These are phyloP conservation scores for Sminthurides aquaticus DNA, from an alignment of 2,888 invertebrate species.

Conservation along the genomic window DNA sequence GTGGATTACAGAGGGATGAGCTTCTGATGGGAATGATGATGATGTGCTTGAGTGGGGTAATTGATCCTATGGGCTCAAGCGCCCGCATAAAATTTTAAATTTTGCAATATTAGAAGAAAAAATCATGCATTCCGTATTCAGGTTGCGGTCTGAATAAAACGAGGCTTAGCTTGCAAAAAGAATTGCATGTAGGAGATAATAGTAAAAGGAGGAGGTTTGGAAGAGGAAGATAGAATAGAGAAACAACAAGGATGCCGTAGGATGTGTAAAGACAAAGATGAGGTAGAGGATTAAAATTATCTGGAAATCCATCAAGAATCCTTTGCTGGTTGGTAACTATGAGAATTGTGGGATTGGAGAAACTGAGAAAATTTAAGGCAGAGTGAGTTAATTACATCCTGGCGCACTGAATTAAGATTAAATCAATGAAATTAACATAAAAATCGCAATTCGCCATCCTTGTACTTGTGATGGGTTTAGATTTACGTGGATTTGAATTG, in stretches of 20 bases:
- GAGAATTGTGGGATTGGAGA: too few species aligned
- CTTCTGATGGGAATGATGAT: too few species aligned
- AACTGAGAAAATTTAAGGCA: background rate
- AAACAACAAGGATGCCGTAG: too few species aligned
- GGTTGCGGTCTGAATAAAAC: background rate
- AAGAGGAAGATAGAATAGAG: too few species aligned
- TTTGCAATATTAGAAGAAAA: background rate
- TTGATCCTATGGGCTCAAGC: too few species aligned
- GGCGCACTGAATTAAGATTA: background rate
- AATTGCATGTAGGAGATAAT: background rate
- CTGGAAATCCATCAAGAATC: background rate
- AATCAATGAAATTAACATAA: background rate
- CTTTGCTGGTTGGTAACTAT: too few species aligned
- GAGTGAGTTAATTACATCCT: background rate
- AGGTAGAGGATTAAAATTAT: background rate
- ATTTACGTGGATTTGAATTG: too few species aligned
- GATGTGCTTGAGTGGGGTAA: too few species aligned
- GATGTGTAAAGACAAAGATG: too few species aligned
- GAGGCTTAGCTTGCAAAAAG: too few species aligned
- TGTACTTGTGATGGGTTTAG: too few species aligned
- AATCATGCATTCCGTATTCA: background rate
- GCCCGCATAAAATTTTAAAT: background rate
- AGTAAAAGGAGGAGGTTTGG: background rate
- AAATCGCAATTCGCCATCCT: background rate
- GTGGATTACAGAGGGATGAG: too few species aligned